Conservation (phyloP, 2,797 vertebrate species). For the Corythornis leucogaster region DNA sequence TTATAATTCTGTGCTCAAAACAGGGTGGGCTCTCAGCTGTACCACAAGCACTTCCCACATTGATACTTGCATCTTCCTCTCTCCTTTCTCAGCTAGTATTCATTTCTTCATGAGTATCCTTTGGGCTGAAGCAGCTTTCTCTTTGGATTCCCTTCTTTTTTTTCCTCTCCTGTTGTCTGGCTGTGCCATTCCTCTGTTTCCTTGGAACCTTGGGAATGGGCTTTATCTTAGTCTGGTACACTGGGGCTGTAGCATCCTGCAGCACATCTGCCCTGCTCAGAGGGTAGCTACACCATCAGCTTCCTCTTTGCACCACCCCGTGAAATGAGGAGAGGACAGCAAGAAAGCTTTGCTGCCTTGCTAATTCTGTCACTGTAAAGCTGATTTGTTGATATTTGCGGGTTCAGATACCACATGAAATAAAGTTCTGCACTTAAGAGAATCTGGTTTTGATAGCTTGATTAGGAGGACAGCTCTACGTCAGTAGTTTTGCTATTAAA, state of each 20-base stretch:
- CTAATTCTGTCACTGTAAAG: constrained; percentile 19
- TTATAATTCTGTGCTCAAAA: background rate
- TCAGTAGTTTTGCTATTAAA: background rate
- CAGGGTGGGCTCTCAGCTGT: background rate
- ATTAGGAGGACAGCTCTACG: background rate
- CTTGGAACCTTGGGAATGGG: background rate
- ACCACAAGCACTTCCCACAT: background rate
- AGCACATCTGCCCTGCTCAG: background rate
- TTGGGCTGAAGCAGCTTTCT: background rate
- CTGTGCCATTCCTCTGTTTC: background rate
- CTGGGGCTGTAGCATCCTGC: background rate
- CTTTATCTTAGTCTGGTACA: background rate
- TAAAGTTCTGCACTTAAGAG: background rate
- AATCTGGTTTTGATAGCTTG: background rate
- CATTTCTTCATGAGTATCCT: background rate
- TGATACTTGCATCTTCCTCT: background rate
- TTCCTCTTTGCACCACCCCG: background rate
- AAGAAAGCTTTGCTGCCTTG: constrained; percentile 1
- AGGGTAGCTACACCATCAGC: background rate
- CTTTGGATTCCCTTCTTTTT: background rate
- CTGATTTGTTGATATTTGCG: background rate
- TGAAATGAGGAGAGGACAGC: background rate
- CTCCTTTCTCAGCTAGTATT: background rate
- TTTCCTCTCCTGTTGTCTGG: background rate
- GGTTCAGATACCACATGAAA: background rate